A percentile compares a stretch with the other conserved stretches of the same genome.
Conservation (phyloP, 1,140 invertebrate species). For the Plodia interpunctella region DNA sequence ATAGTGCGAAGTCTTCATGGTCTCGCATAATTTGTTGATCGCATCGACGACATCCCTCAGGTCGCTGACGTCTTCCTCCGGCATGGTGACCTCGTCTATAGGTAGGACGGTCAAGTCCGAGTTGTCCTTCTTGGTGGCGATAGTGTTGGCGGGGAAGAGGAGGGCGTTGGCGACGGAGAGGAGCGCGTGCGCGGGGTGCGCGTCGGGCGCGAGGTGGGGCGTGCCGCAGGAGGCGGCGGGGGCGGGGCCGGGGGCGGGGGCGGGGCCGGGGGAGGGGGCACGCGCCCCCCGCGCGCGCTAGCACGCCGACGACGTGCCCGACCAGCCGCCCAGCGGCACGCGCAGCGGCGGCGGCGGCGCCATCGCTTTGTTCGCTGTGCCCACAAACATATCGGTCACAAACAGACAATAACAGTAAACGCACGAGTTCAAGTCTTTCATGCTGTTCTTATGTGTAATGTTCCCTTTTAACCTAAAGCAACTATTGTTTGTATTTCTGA, state of each 20-base stretch:
- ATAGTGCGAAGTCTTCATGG: slow-evolving; percentile 63
- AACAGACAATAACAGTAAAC: background rate
- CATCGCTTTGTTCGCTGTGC: slow-evolving; percentile 50
- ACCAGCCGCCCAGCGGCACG: slow-evolving; percentile 55
- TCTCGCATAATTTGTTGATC: slow-evolving; percentile 71
- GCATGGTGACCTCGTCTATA: slow-evolving; percentile 52
- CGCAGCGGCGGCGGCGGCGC: slow-evolving; percentile 62
- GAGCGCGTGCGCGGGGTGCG: slow-evolving; percentile 58
- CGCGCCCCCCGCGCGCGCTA: slow-evolving; percentile 57
- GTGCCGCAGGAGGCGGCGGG: slow-evolving; percentile 20
- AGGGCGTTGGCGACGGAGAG: slow-evolving; percentile 54
- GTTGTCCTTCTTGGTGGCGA: slow-evolving; percentile 22
- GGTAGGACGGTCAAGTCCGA: slow-evolving; percentile 34
- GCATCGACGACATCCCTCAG: slow-evolving; percentile 73
- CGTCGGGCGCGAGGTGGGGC: slow-evolving; percentile 34
- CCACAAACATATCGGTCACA: slow-evolving; percentile 18
- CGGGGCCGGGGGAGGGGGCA: slow-evolving; percentile 25
- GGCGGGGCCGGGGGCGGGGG: slow-evolving; percentile 1
- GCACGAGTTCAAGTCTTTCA: background rate
- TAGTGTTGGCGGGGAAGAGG: slow-evolving; percentile 43
- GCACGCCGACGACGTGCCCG: slow-evolving; percentile 62
- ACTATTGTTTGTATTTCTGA: too few relatives aligned
- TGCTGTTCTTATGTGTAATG: too few relatives aligned
- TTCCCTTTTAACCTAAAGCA: too few relatives aligned
- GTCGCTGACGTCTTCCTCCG: slow-evolving; percentile 59